Percentiles rank a stretch among this genome's conserved stretches.
phyloP scores from a whole-genome alignment of 2,113 vertebrate species.

The Triplophysa dalaica region DNA sequence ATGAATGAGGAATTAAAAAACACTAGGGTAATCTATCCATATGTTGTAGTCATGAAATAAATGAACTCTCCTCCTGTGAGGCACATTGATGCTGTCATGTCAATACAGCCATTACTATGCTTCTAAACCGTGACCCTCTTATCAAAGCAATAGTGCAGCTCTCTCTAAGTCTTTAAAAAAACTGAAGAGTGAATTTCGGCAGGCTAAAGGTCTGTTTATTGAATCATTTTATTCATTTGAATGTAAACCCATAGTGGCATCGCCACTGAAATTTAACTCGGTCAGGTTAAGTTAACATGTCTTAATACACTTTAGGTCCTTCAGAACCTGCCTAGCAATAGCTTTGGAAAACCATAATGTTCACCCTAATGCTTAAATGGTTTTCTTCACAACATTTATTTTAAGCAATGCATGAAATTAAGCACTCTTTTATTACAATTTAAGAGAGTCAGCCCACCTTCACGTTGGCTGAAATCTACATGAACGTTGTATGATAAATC shows the following conservation, averaged over 20 bases:
- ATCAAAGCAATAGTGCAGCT: too few relatives aligned
- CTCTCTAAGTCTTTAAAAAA: too few relatives aligned
- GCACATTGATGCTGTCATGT: neutral
- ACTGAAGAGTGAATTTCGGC: neutral
- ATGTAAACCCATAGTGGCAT: neutral
- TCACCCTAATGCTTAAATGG: too few relatives aligned
- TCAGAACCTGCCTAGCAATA: neutral
- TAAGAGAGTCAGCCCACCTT: too few relatives aligned
- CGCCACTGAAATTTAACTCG: neutral
- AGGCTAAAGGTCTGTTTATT: neutral
- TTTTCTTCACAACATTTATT: too few relatives aligned
- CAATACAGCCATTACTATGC: too few relatives aligned
- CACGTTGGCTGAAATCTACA: too few relatives aligned
- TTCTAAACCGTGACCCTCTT: neutral
- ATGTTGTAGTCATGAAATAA: neutral
- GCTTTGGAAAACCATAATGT: too few relatives aligned
- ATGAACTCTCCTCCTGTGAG: neutral
- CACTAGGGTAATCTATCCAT: too few relatives aligned
- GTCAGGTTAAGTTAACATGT: neutral
- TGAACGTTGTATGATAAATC: neutral
- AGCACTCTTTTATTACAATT: too few relatives aligned
- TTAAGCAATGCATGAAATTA: too few relatives aligned
- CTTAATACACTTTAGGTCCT: neutral
- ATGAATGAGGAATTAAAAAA: too few relatives aligned
- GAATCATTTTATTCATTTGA: neutral